A percentile compares a stretch with the other conserved stretches of the same genome.
Evolutionary conservation across 2,113 vertebrate genomes (phyloP).

Genomic region (Abramis brama): DNA sequence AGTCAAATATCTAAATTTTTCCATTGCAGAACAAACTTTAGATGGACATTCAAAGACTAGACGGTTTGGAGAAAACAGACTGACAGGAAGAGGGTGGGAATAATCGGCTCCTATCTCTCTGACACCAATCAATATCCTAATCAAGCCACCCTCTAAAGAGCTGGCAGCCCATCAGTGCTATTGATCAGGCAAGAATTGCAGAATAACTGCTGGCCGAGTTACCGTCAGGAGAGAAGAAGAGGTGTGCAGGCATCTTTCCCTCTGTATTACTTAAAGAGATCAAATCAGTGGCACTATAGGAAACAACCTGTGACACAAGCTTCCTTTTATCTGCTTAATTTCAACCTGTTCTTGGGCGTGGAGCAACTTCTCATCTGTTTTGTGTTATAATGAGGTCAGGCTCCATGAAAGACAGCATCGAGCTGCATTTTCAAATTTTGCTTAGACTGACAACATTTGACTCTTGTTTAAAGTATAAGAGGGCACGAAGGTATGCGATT

Average conservation of each 20-base stretch:
- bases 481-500: background rate
- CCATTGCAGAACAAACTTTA: background rate
- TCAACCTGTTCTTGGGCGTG: background rate
- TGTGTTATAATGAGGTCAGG: background rate
- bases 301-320: slow-evolving; percentile 29
- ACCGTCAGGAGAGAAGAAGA: background rate
- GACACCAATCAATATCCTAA: slow-evolving; percentile 60
- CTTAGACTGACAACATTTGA: background rate
- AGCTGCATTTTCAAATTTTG: background rate
- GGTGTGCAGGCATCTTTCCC: slow-evolving; percentile 5
- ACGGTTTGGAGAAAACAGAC: slow-evolving; percentile 6
- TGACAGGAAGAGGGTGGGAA: slow-evolving; percentile 43
- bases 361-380: slow-evolving; percentile 13
- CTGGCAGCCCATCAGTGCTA: slow-evolving; percentile 47
- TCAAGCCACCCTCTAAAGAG: slow-evolving; percentile 55
- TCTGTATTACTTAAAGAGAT: slow-evolving; percentile 6
- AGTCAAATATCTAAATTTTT: background rate
- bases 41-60: background rate
- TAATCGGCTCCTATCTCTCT: slow-evolving; percentile 46
- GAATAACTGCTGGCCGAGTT: slow-evolving; percentile 27
- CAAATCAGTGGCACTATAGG: slow-evolving; percentile 1
- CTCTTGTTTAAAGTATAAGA: background rate
- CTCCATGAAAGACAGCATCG: background rate
- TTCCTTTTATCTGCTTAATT: slow-evolving; percentile 9
- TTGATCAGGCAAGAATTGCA: slow-evolving; percentile 51